Base-by-base conservation (phyloP, 2,797 vertebrate genomes). In the Sternarchorhynchus goeldii region DNA sequence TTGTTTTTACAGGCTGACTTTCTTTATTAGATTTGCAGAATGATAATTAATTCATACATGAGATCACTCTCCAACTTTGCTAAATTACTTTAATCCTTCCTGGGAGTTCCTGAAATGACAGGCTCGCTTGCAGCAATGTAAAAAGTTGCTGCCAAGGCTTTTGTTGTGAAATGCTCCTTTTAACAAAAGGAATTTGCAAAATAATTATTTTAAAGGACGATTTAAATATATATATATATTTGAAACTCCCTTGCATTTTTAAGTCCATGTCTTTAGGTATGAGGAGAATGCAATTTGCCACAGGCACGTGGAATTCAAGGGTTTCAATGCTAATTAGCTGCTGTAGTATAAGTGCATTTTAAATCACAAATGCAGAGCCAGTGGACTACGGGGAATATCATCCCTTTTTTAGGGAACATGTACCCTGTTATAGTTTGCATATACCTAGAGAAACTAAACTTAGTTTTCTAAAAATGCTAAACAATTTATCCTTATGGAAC, bases 31-130 rank as follows among this genome's bases (percentile, higher is more conserved):
- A 80, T 85, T 75, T 76, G 53, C 75, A 74, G 31, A 62, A 75
- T 79, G 70, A 85, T 88, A 86, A 86, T 83, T 81, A 83, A 82
- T 77, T 57, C 73, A 66, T 81, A 84, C 84, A 88, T 88, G 86
- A 86, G 89, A 88, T 85, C 67, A 80, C 64, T 65, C 76, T 60
- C 75, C 77, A 86, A 90, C 89, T 91, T 86, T 86, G 79, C 74
- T 69, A 88, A 88, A 92, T 92, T 82, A 89, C 86, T 88, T 82
- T 85, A 84, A 85, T 88, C 83, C 66, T 60, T 79, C 81, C 25
- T 31, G 55, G 57, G 34, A 63, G 68, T 76, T 81, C 79, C 25
- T 55, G 59, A 74, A 86, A 36, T 76, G 36, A 36, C 67, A 75
- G 36, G 77, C 72, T 73, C 68, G 68, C 67, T 84, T 73, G 20